Evolutionary conservation across 2,797 vertebrate species (phyloP).

Genomic region (Hybognathus amarus): DNA sequence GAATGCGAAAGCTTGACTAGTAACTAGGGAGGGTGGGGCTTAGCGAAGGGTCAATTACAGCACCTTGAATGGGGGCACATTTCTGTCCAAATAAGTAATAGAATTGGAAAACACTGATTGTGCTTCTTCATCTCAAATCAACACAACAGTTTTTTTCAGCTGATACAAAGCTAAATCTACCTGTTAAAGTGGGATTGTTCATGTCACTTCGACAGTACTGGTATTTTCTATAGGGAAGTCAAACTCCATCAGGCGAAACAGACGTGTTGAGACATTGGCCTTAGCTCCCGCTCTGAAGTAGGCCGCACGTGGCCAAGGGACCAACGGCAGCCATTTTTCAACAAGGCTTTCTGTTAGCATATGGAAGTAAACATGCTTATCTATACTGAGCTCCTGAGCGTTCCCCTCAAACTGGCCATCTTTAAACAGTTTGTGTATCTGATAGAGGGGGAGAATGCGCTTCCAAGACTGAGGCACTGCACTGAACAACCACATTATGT

Average conservation of each 20-base stretch:
- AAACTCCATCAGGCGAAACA: conserved; percentile 36
- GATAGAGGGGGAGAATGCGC: conserved; percentile 12
- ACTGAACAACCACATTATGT: conserved; percentile 60
- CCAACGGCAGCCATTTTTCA: conserved; percentile 1
- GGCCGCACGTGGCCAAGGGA: conserved; percentile 32
- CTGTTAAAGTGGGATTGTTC: conserved; percentile 54
- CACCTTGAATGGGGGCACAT: not conserved
- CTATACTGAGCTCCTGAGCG: conserved; percentile 8
- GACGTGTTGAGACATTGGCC: conserved; percentile 39
- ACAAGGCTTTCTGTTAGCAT: conserved; percentile 17
- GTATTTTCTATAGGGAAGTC: conserved; percentile 40
- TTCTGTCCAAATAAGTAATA: not conserved
- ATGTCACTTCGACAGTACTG: conserved; percentile 18
- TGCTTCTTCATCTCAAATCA: not conserved
- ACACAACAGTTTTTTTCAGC: not conserved
- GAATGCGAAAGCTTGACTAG: too few relatives aligned
- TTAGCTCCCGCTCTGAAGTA: conserved; percentile 19
- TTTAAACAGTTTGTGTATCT: conserved; percentile 35
- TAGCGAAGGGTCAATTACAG: too few relatives aligned
- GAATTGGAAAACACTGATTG: not conserved
- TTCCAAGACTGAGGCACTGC: conserved; percentile 44
- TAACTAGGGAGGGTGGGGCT: too few relatives aligned
- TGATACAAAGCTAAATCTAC: conserved; percentile 36
- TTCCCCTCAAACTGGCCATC: conserved; percentile 13
- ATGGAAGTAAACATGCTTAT: conserved; percentile 47